Base-by-base conservation (phyloP, 2,797 vertebrate genomes). In the Hoplostethus mediterraneus region DNA sequence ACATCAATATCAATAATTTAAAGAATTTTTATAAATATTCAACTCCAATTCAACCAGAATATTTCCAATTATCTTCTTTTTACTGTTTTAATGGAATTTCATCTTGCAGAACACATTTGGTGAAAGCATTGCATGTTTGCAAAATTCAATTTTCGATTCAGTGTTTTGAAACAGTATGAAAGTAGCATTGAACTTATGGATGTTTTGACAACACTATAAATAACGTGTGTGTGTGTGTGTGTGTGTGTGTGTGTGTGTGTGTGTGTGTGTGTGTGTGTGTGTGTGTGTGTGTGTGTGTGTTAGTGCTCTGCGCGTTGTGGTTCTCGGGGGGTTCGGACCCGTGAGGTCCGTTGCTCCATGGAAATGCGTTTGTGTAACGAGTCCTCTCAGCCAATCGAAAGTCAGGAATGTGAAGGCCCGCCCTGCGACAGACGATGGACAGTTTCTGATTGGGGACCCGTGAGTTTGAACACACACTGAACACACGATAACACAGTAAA, bases 331-430 rank as follows among this genome's bases (percentile, higher is more conserved):
- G 87, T 90, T 0, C 94, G 90, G 75, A 94, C 80, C 67, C 92
- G 97, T 49, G 96, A 96, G 33, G 96, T 97, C 30, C 96, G 95
- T 45, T 97, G 97, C 89, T 97, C 96, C 0, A 94, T 94, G 84
- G 96, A 97, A 0, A 40, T 87, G 1, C 53, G 66, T 0, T 82
- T 95, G 1, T 97, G 97, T 0, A 95, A 96, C 0, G 88, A 95
- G 67, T 92, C 93, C 4, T 82, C 57, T 64, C 94, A 89, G 72
- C 97, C 96, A 52, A 82, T 86, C 72, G 90, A 3, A 87, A 95
- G 83, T 87, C 83, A 92, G 84, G 79, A 76, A 1, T 97, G 97
- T 76, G 79, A 92, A n/a, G 96, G 95, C 0, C 94, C 93, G 0
- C 95, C 95, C 9, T 97, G 97, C 3, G 95, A 97, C 90, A 91